Percentiles rank a stretch among this genome's conserved stretches.
These are phyloP conservation scores for Balaenoptera acutorostrata DNA, from an alignment of 2,113 vertebrate species.

Conservation along the genomic window DNA sequence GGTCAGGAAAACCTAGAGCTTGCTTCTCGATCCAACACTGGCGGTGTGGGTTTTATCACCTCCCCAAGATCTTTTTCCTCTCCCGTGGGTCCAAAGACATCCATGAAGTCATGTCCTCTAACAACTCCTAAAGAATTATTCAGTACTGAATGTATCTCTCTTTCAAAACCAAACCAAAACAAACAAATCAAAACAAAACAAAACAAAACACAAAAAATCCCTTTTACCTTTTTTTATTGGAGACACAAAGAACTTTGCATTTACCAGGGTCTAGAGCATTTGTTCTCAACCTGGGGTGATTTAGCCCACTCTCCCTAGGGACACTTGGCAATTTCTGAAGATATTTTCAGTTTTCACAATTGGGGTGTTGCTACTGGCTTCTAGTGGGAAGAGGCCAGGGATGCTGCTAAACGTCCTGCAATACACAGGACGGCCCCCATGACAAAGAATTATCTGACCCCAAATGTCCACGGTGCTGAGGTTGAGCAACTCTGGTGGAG, in stretches of 20 bases:
- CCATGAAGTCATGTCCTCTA: neutral
- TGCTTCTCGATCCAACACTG: neutral
- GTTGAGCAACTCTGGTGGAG: neutral
- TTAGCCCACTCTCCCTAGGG: accelerated
- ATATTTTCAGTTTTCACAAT: neutral
- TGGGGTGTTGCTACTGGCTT: neutral
- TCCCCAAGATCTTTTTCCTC: neutral
- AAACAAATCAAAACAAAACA: neutral
- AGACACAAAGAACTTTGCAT: neutral
- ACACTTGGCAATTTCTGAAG: neutral
- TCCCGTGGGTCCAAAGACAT: neutral
- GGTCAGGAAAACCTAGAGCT: neutral
- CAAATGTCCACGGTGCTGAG: accelerated
- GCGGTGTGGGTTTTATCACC: neutral
- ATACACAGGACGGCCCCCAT: neutral
- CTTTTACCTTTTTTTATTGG: neutral
- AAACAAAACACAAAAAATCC: neutral
- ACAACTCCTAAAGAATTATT: neutral
- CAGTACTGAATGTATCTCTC: neutral
- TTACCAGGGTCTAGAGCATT: neutral
- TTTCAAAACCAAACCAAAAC: neutral
- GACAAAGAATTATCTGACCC: neutral
- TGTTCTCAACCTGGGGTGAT: neutral
- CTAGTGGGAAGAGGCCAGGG: neutral
- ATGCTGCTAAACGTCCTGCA: neutral